phyloP scores from a whole-genome alignment of 2,888 invertebrate genomes.

The Theretra japonica region DNA sequence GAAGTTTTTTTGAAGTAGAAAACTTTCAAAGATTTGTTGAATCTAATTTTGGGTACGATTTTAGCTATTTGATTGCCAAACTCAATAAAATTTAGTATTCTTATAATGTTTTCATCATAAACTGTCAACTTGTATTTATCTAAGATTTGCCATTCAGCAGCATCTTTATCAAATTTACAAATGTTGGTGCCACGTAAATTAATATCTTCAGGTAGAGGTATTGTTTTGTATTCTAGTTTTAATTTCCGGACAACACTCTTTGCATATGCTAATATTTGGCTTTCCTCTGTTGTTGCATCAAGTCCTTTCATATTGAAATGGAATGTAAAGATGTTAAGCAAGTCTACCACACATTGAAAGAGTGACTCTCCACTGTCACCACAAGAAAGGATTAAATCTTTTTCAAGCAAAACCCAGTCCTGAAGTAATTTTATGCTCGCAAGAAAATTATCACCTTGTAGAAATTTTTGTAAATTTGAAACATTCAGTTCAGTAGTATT shows the following conservation, averaged over 20 bases:
- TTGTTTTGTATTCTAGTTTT: conserved; percentile 85
- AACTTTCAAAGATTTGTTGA: conserved; percentile 82
- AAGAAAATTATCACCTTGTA: conserved; percentile 86
- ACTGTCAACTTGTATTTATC: conserved; percentile 81
- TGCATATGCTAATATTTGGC: conserved; percentile 64
- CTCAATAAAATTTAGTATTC: conserved; percentile 90
- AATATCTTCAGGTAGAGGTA: conserved; percentile 91
- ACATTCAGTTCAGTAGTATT: conserved; percentile 71
- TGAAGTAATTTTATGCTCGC: conserved; percentile 90
- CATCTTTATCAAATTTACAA: conserved; percentile 87
- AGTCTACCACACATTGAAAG: conserved; percentile 90
- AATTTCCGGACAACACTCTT: conserved; percentile 75
- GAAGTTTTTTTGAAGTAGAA: conserved; percentile 72
- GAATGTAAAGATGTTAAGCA: conserved; percentile 92
- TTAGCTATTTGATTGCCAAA: conserved; percentile 90
- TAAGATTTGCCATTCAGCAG: conserved; percentile 88
- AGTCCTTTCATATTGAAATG: conserved; percentile 80
- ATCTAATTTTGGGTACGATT: conserved; percentile 87
- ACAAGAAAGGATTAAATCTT: conserved; percentile 91
- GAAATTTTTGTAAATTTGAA: conserved; percentile 83
- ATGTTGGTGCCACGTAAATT: conserved; percentile 89
- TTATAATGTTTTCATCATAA: conserved; percentile 89
- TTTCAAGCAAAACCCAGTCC: conserved; percentile 93
- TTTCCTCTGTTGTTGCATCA: conserved; percentile 50
- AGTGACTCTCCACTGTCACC: conserved; percentile 91